These are phyloP conservation scores for Pholis gunnellus DNA, from an alignment of 2,113 vertebrate species.

Conservation along the genomic window DNA sequence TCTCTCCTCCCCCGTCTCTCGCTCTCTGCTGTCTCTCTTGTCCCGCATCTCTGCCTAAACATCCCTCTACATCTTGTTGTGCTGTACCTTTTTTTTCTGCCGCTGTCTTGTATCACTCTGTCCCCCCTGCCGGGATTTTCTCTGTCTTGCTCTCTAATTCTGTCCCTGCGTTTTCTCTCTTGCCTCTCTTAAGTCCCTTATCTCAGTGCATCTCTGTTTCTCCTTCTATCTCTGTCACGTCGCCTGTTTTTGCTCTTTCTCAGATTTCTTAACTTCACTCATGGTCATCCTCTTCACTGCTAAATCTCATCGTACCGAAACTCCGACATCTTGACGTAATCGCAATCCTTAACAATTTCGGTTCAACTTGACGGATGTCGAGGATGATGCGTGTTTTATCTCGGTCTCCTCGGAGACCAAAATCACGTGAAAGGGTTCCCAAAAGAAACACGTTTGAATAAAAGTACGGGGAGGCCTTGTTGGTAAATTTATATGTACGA, in stretches of 20 bases:
- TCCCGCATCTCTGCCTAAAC: slow-evolving; percentile 10
- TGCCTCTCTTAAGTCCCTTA: slow-evolving; percentile 42
- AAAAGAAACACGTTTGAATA: neutral
- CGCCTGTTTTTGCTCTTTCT: slow-evolving; percentile 51
- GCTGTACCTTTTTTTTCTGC: slow-evolving; percentile 7
- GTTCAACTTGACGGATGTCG: neutral
- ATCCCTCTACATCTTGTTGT: slow-evolving; percentile 14
- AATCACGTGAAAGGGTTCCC: neutral
- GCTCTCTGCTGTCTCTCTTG: slow-evolving; percentile 7
- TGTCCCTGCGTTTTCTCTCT: slow-evolving; percentile 42
- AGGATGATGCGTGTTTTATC: neutral
- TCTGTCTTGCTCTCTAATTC: slow-evolving; percentile 37
- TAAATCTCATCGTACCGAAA: slow-evolving; percentile 8
- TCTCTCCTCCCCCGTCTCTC: slow-evolving; percentile 54
- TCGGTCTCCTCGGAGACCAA: neutral
- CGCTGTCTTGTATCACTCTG: slow-evolving; percentile 31
- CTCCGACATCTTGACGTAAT: neutral
- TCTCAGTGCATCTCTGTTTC: slow-evolving; percentile 28
- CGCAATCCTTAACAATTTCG: no score
- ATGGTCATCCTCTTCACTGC: neutral
- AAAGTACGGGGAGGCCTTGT: neutral
- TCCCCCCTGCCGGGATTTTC: slow-evolving; percentile 40
- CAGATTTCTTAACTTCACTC: slow-evolving; percentile 42
- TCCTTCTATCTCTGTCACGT: slow-evolving; percentile 16
- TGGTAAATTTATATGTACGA: neutral